phyloP scores from a whole-genome alignment of 2,888 invertebrate genomes.

The Mycalesis mineus region DNA sequence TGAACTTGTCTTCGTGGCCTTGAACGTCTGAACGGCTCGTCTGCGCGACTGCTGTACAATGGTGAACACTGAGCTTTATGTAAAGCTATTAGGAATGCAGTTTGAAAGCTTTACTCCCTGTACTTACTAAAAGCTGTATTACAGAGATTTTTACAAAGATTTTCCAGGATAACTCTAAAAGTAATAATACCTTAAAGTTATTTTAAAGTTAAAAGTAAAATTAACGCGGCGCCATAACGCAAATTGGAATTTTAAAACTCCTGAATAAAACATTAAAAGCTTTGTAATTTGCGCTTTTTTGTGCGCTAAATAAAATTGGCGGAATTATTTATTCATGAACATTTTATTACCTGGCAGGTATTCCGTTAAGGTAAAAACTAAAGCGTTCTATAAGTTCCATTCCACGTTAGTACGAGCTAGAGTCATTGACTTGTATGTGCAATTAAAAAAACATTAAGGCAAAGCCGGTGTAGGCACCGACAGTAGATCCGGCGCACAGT shows the following conservation, averaged over 20 bases:
- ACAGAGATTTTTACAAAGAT: no score
- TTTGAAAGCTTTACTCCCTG: no score
- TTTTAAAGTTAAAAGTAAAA: no score
- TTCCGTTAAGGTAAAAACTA: background rate
- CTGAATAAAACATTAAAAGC: background rate
- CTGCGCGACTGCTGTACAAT: background rate
- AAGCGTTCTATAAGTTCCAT: background rate
- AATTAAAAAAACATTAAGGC: conserved; percentile 33
- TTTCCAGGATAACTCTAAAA: no score
- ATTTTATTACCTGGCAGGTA: background rate
- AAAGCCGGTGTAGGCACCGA: conserved; percentile 1
- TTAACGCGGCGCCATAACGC: background rate
- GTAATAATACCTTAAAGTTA: no score
- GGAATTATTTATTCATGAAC: background rate
- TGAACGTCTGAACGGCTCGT: background rate
- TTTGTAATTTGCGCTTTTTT: background rate
- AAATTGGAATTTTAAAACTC: background rate
- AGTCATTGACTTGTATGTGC: conserved; percentile 31
- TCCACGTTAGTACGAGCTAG: conserved; percentile 3
- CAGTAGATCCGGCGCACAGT: conserved; percentile 24
- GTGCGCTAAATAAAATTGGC: background rate
- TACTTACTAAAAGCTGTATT: no score
- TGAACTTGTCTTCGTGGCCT: conserved; percentile 45
- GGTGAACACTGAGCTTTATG: no score
- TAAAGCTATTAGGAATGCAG: no score